A percentile compares a stretch with the other conserved stretches of the same genome.
These are phyloP conservation scores for Alloplasta piceator DNA, from an alignment of 2,888 invertebrate genomes.

Conservation along the genomic window DNA sequence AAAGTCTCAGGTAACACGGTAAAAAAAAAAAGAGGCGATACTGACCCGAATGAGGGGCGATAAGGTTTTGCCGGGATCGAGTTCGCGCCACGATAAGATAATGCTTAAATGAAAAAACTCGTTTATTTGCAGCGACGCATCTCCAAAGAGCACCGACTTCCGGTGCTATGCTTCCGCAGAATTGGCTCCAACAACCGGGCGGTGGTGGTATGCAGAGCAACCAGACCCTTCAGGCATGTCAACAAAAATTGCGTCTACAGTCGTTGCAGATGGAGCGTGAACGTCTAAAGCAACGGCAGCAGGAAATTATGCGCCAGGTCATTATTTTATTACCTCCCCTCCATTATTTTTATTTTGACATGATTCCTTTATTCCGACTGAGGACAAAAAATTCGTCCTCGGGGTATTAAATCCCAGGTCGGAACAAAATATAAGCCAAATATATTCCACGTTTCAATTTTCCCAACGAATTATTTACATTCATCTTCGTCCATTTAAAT, in stretches of 20 bases:
- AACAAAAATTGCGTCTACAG: conserved; percentile 91
- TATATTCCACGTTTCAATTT: too few species aligned
- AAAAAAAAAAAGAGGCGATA: conserved; percentile 18
- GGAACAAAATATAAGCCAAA: too few species aligned
- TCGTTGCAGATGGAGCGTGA: conserved; percentile 95
- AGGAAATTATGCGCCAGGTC: conserved; percentile 95
- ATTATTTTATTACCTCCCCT: conserved; percentile 43
- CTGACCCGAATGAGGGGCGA: conserved; percentile 30
- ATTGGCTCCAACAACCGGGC: conserved; percentile 84
- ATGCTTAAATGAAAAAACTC: conserved; percentile 19
- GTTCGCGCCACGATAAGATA: conserved; percentile 53
- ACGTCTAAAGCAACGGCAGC: conserved; percentile 93
- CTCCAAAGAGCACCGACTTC: conserved; percentile 85
- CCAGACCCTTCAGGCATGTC: conserved; percentile 86
- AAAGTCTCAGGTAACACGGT: conserved; percentile 26
- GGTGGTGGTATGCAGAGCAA: conserved; percentile 84
- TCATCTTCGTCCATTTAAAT: too few species aligned
- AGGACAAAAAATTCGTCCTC: too few species aligned
- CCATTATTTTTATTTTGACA: too few species aligned
- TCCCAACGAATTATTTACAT: too few species aligned
- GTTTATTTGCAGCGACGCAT: conserved; percentile 83
- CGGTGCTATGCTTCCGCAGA: conserved; percentile 85
- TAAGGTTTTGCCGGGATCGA: conserved; percentile 39
- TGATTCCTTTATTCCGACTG: too few species aligned
- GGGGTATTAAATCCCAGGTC: too few species aligned